These are phyloP conservation scores for Octomys mimax DNA, from an alignment of 2,797 vertebrate genomes.

Conservation along the genomic window DNA sequence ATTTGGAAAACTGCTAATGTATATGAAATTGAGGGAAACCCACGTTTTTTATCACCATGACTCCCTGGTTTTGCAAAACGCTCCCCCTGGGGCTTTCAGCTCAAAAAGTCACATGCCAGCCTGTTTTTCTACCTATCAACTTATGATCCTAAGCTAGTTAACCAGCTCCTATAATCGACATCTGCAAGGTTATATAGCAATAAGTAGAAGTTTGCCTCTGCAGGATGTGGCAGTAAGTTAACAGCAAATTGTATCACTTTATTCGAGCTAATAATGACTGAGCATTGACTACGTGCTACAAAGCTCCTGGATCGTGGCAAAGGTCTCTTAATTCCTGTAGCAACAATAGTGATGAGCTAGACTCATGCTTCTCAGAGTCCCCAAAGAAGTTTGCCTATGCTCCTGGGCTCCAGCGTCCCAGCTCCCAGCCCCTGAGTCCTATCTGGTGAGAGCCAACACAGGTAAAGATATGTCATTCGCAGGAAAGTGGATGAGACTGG, in stretches of 20 bases:
- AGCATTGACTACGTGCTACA: not conserved
- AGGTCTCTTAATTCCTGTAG: not conserved
- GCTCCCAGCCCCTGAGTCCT: not conserved
- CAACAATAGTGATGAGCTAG: not conserved
- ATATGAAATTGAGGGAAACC: not conserved
- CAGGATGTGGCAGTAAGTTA: not conserved
- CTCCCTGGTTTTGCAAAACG: not conserved
- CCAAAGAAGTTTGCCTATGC: not conserved
- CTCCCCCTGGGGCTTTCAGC: not conserved
- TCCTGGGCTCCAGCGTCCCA: not conserved
- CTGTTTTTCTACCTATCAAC: not conserved
- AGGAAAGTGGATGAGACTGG: not conserved
- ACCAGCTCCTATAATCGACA: not conserved
- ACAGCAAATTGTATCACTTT: not conserved
- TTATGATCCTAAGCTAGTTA: not conserved
- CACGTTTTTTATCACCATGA: not conserved
- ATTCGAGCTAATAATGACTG: not conserved
- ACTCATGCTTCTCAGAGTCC: not conserved
- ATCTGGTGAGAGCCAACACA: not conserved
- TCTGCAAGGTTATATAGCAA: not conserved
- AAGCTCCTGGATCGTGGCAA: not conserved
- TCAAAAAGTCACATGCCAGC: slow-evolving; percentile 30
- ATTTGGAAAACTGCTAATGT: not conserved
- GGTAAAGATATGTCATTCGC: not conserved
- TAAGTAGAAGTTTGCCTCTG: not conserved